These are phyloP conservation scores for Campoplex nolae DNA, from an alignment of 2,888 invertebrate species.

Conservation along the genomic window DNA sequence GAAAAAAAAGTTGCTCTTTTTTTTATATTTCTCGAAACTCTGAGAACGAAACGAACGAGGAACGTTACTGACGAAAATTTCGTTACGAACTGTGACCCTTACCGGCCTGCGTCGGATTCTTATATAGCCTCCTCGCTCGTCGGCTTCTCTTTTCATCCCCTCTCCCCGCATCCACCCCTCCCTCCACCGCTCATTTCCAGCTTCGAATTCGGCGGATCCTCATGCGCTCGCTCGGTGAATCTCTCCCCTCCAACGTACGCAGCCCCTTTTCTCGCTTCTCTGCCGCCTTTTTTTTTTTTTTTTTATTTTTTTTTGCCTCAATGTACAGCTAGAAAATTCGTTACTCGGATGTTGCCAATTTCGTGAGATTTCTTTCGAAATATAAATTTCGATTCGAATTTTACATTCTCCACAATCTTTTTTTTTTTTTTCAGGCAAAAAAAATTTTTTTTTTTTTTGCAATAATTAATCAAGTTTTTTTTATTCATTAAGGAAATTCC, in stretches of 20 bases:
- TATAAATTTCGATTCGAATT: neutral
- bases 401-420: too few species aligned
- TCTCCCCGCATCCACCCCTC: neutral
- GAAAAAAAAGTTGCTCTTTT: conserved; percentile 17
- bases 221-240: conserved; percentile 61
- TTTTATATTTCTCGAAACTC: conserved; percentile 9
- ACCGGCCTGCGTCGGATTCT: conserved; percentile 77
- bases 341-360: neutral
- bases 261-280: conserved; percentile 47
- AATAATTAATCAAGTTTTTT: too few species aligned
- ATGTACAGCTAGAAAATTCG: neutral
- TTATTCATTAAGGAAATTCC: too few species aligned
- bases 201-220: conserved; percentile 63
- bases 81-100: conserved; percentile 82
- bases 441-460: too few species aligned
- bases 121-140: conserved; percentile 79
- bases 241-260: conserved; percentile 67
- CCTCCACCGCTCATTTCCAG: neutral
- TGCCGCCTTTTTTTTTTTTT: neutral
- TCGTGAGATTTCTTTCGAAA: neutral
- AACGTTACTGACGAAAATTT: conserved; percentile 75
- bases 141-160: conserved; percentile 37
- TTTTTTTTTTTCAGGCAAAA: too few species aligned
- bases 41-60: conserved; percentile 39
- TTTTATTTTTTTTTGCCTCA: neutral